Evolutionary conservation across 2,888 invertebrate genomes (phyloP), one percentile per base, ranked within the genome.

Genomic region (Tiliacea citrago): DNA sequence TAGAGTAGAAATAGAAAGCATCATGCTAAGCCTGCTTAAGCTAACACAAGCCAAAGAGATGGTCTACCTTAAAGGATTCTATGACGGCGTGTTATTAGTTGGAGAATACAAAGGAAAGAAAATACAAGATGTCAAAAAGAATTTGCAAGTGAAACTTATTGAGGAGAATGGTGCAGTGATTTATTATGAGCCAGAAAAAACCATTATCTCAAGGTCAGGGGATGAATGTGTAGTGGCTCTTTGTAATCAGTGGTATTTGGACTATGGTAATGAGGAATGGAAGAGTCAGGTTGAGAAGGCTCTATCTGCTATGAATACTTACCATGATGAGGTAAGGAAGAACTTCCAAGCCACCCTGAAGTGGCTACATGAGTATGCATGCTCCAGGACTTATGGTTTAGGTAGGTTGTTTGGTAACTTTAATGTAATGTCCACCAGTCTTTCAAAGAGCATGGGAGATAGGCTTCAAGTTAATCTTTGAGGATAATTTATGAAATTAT

Each of bases 211-310:
- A 0, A 97, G 99, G 72, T 99, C 99, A 0, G 99, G 98, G 0
- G 99, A 99, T 94, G 99, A 99, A 92, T 99, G 99, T 94, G 99
- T 99, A 0, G 99, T 99, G 1, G 99, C 99, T 1, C 97, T 99
- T 1, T 99, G 99, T 92, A 98, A 99, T 95, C 99, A 99, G 92
- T 99, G 99, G 99, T 99, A 99, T 93, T 95, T 99, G 70, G 98
- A 99, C 93, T 99, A 99, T 92, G 99, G 99, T 1, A 99, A 99
- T 90, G 96, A 97, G 65, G 96, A 96, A 21, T 99, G 99, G 99
- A 99, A 98, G 93, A 96, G 96, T 18, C 97, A 98, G 89, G 98
- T 98, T 0, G 96, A 97, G 75, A 97, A 97, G 88, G 97, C 97
- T 72, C 95, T 99, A 24, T 96, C 96, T 1, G 95, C 97, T 58